phyloP scores from a whole-genome alignment of 92 coral and sea anemone genomes.

The Umimayanthus chanpuru region DNA sequence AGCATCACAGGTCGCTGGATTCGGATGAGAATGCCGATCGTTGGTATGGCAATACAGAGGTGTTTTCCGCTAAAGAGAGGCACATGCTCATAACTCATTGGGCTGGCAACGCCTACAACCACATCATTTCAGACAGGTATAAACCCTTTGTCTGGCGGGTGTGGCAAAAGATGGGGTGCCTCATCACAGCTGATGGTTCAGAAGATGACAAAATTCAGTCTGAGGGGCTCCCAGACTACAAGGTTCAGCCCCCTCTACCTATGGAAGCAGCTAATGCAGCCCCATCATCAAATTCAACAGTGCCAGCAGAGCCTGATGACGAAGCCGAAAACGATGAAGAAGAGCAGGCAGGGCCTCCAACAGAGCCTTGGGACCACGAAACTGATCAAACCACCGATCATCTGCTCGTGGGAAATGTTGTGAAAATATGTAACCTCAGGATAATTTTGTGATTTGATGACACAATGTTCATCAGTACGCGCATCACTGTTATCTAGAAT shows the following conservation, averaged over 20 bases:
- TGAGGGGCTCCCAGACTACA: not conserved
- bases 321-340: slow-evolving; percentile 20
- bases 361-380: slow-evolving; percentile 26
- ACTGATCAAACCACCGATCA: slow-evolving; percentile 29
- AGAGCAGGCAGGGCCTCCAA: slow-evolving; percentile 18
- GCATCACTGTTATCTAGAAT: too few species aligned
- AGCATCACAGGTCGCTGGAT: slow-evolving; percentile 32
- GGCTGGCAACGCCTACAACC: slow-evolving; percentile 32
- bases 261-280: slow-evolving; percentile 19
- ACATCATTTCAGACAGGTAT: slow-evolving; percentile 10
- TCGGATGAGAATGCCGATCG: slow-evolving; percentile 18
- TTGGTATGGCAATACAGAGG: too few species aligned
- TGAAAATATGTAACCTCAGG: too few species aligned
- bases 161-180: slow-evolving; percentile 20
- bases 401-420: slow-evolving; percentile 1
- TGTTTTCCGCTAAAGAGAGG: too few species aligned
- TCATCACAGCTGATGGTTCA: slow-evolving; percentile 1
- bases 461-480: too few species aligned
- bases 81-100: too few species aligned
- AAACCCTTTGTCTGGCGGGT: slow-evolving; percentile 26
- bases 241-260: slow-evolving; percentile 21
- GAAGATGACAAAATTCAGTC: too few species aligned
- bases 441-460: too few species aligned
- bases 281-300: slow-evolving; percentile 19
- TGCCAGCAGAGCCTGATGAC: slow-evolving; percentile 26